Conservation (phyloP, 2,113 vertebrate genomes). For the Mesembrinibis cayennensis region DNA sequence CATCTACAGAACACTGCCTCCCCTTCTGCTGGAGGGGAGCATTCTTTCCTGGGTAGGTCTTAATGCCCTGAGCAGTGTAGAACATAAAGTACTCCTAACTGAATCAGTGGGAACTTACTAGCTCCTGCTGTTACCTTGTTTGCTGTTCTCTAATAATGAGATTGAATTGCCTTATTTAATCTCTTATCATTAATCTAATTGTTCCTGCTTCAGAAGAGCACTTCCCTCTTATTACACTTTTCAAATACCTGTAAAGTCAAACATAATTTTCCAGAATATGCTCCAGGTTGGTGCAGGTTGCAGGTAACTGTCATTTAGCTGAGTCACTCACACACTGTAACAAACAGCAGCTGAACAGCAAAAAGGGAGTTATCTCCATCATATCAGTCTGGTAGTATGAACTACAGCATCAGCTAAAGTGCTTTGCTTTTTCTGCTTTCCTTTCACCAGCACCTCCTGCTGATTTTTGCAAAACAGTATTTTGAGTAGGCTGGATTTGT, state of each 20-base stretch:
- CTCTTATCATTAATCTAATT: neutral
- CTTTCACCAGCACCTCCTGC: neutral
- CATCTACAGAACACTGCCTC: neutral
- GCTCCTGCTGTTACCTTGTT: neutral
- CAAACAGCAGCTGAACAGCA: neutral
- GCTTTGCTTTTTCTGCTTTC: neutral
- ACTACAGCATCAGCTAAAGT: neutral
- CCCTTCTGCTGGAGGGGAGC: neutral
- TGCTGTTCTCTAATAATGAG: neutral
- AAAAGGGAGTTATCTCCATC: neutral
- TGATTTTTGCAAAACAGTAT: neutral
- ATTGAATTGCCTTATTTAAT: neutral
- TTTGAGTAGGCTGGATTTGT: neutral
- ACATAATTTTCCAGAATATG: neutral
- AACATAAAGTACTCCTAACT: neutral
- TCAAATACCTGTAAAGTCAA: neutral
- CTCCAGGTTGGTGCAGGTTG: neutral
- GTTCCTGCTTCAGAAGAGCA: neutral
- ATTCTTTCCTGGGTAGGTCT: neutral
- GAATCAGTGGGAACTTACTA: neutral
- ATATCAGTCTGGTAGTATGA: neutral
- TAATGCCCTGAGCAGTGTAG: neutral
- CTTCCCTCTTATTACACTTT: neutral
- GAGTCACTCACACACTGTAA: neutral
- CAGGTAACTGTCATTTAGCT: neutral